Evolutionary conservation across 2,888 invertebrate species (phyloP).

Genomic region (Sinhomidia bicolor): DNA sequence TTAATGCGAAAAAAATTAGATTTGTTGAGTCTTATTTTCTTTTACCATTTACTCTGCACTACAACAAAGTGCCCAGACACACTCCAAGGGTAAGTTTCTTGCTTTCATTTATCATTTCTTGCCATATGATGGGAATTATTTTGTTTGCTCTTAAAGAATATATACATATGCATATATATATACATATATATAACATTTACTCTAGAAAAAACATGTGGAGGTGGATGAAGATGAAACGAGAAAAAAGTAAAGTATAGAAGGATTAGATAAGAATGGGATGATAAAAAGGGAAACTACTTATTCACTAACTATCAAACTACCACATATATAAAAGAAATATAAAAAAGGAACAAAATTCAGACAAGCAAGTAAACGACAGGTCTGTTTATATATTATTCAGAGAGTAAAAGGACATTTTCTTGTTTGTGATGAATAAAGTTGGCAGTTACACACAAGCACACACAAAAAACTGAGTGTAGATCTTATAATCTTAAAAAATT

Average conservation of each 20-base stretch:
- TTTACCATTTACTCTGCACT: not conserved
- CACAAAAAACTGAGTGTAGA: no score
- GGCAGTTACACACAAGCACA: no score
- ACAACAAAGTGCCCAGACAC: not conserved
- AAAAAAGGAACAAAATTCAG: no score
- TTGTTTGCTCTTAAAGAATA: constrained; percentile 1
- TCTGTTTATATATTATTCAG: no score
- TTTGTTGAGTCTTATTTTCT: not conserved
- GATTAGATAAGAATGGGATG: not conserved
- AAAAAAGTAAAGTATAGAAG: not conserved
- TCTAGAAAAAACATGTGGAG: not conserved
- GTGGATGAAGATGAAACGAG: not conserved
- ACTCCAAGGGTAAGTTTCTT: not conserved
- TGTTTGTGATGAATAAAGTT: no score
- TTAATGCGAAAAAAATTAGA: constrained; percentile 28
- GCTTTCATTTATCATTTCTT: not conserved
- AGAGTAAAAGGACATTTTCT: no score
- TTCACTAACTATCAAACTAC: not conserved
- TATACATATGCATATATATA: no score
- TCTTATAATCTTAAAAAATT: no score
- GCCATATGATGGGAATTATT: constrained; percentile 28
- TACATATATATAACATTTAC: constrained; percentile 1
- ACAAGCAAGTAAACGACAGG: no score
- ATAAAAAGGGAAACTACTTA: not conserved
- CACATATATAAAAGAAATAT: no score